Evolutionary conservation across 2,888 invertebrate species (phyloP).

Genomic region (Caprella mutica): DNA sequence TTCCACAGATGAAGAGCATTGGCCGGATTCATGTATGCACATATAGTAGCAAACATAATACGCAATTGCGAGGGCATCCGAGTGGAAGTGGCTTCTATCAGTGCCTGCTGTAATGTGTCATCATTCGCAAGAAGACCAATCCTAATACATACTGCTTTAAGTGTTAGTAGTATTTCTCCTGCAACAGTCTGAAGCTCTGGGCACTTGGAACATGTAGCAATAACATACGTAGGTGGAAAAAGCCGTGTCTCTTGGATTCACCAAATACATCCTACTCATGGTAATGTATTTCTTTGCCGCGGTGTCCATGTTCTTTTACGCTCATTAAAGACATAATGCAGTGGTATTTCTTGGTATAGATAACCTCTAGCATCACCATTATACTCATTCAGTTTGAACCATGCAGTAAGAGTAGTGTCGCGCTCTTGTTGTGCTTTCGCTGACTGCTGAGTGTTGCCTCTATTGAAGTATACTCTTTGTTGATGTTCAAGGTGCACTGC

Average conservation of each 20-base stretch:
- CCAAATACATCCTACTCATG: not conserved
- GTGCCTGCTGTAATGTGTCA: not conserved
- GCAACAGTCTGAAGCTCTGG: not conserved
- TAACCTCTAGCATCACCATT: conserved; percentile 20
- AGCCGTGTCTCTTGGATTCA: not conserved
- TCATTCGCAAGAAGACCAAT: not conserved
- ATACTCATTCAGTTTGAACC: conserved; percentile 30
- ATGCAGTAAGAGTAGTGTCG: conserved; percentile 28
- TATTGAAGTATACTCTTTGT: conserved; percentile 34
- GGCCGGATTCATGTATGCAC: not conserved
- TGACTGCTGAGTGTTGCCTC: not conserved
- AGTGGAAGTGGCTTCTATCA: not conserved
- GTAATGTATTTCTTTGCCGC: too few relatives aligned
- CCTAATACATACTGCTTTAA: not conserved
- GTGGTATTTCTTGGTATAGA: conserved; percentile 16
- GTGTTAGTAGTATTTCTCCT: not conserved
- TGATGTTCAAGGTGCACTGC: conserved; percentile 35
- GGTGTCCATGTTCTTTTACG: conserved; percentile 2
- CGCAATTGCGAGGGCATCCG: not conserved
- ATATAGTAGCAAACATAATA: not conserved
- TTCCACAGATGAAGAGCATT: not conserved
- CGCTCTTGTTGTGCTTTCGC: not conserved
- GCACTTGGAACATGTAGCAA: not conserved
- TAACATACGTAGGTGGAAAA: not conserved
- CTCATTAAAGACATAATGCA: conserved; percentile 9